Evolutionary conservation across 2,888 invertebrate species (phyloP).

Genomic region (Carpatolechia fugitivella): DNA sequence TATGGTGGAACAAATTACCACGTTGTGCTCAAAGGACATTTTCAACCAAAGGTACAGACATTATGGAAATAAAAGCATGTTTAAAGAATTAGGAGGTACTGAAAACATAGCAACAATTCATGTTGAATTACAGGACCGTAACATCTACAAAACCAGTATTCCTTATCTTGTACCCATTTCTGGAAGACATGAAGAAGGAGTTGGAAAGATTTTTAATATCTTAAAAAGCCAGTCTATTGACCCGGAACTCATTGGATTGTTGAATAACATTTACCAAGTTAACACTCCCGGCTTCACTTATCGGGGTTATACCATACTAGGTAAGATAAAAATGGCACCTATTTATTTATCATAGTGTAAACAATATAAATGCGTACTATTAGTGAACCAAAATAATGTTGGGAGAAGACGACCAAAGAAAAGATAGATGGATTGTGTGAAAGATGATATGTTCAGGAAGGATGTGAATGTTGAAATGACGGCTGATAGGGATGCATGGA

Average conservation of each 20-base stretch:
- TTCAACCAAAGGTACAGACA: slow-evolving; percentile 43
- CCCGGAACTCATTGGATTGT: slow-evolving; percentile 67
- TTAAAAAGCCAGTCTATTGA: slow-evolving; percentile 53
- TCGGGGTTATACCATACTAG: slow-evolving; percentile 80
- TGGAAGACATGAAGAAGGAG: slow-evolving; percentile 75
- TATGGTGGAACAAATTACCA: slow-evolving; percentile 46
- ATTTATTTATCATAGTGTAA: too few relatives aligned
- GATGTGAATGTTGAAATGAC: too few relatives aligned
- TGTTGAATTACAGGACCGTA: slow-evolving; percentile 33
- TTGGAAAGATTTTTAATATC: slow-evolving; percentile 48
- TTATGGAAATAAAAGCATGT: too few relatives aligned
- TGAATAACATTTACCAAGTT: slow-evolving; percentile 65
- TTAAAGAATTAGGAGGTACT: too few relatives aligned
- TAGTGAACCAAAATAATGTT: too few relatives aligned
- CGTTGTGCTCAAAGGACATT: slow-evolving; percentile 47
- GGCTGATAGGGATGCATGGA: too few relatives aligned
- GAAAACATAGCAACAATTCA: too few relatives aligned
- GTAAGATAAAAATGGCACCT: slow-evolving; percentile 4
- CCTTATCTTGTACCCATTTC: slow-evolving; percentile 75
- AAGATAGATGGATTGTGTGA: too few relatives aligned
- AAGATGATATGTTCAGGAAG: too few relatives aligned
- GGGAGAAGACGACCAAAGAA: too few relatives aligned
- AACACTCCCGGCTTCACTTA: slow-evolving; percentile 81
- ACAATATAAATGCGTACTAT: too few relatives aligned
- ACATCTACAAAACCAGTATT: slow-evolving; percentile 42